A percentile compares a stretch with the other conserved stretches of the same genome.
These are phyloP conservation scores for Drosophila aldrichi DNA, from an alignment of 2,888 invertebrate genomes.

Conservation along the genomic window DNA sequence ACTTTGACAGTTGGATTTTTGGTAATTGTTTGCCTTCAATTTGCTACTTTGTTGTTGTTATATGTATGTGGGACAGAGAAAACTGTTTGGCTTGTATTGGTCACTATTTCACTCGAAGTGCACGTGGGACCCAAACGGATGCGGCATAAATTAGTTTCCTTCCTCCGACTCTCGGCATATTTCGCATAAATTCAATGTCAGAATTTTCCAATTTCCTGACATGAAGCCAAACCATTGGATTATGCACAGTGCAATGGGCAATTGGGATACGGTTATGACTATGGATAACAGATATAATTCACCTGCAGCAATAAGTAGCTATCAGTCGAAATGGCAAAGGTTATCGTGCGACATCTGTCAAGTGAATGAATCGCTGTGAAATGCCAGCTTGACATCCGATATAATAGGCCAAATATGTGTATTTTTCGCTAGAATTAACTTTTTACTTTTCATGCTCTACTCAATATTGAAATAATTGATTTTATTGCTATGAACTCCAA, in stretches of 20 bases:
- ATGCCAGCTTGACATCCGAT: not conserved
- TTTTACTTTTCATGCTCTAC: no score
- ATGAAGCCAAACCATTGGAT: constrained; percentile 12
- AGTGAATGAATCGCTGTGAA: constrained; percentile 1
- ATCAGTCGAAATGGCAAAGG: constrained; percentile 37
- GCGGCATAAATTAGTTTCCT: constrained; percentile 50
- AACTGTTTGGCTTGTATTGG: constrained; percentile 8
- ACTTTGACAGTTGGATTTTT: constrained; percentile 26
- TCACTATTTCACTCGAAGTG: constrained; percentile 1
- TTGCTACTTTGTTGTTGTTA: constrained; percentile 19
- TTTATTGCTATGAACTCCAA: not conserved
- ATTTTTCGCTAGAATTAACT: no score
- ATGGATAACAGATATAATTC: constrained; percentile 31
- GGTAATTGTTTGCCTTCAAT: constrained; percentile 55
- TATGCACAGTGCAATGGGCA: constrained; percentile 5
- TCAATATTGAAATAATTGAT: not conserved
- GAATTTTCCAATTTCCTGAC: constrained; percentile 47
- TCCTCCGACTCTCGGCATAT: constrained; percentile 15
- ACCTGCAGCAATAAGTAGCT: constrained; percentile 14
- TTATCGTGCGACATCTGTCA: constrained; percentile 17
- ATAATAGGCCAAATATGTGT: not conserved
- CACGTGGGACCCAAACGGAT: constrained; percentile 9
- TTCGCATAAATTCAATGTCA: constrained; percentile 33
- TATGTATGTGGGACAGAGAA: not conserved
- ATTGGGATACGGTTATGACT: constrained; percentile 1